Percentiles rank a stretch among this genome's conserved stretches.
These are phyloP conservation scores for Sphaeramia orbicularis DNA, from an alignment of 2,797 vertebrate species.

Conservation along the genomic window DNA sequence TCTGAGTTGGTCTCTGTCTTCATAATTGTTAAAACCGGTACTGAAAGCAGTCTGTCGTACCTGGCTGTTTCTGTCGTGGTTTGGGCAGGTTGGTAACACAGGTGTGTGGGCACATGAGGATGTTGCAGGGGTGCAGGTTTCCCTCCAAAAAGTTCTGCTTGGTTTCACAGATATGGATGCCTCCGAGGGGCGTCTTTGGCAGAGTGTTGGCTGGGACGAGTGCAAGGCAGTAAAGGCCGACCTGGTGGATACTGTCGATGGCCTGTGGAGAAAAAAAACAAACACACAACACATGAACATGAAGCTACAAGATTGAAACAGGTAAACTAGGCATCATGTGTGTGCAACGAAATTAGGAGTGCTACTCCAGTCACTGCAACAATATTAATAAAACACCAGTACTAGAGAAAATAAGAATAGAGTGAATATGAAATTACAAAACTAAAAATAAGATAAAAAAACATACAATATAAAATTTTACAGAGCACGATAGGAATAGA, in stretches of 20 bases:
- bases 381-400: too few species aligned
- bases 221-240: constrained; percentile 97
- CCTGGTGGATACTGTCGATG: constrained; percentile 98
- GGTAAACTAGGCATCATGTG: too few species aligned
- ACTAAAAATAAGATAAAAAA: too few species aligned
- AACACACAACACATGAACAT: constrained; percentile 4
- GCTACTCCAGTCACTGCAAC: too few species aligned
- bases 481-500: too few species aligned
- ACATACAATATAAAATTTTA: too few species aligned
- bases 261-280: constrained; percentile 79
- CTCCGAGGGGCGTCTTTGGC: constrained; percentile 97
- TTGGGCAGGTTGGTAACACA: constrained; percentile 98
- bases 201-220: constrained; percentile 97
- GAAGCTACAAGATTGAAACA: too few species aligned
- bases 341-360: too few species aligned
- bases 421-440: too few species aligned
- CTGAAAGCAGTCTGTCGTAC: constrained; percentile 64
- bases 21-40: not conserved
- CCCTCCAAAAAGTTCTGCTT: constrained; percentile 98
- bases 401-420: too few species aligned
- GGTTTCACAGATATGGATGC: constrained; percentile 97
- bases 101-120: constrained; percentile 98
- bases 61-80: constrained; percentile 94
- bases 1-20: too few species aligned
- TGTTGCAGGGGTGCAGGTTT: constrained; percentile 96